phyloP scores from a whole-genome alignment of 2,888 invertebrate genomes.

The Epicampocera succincta region DNA sequence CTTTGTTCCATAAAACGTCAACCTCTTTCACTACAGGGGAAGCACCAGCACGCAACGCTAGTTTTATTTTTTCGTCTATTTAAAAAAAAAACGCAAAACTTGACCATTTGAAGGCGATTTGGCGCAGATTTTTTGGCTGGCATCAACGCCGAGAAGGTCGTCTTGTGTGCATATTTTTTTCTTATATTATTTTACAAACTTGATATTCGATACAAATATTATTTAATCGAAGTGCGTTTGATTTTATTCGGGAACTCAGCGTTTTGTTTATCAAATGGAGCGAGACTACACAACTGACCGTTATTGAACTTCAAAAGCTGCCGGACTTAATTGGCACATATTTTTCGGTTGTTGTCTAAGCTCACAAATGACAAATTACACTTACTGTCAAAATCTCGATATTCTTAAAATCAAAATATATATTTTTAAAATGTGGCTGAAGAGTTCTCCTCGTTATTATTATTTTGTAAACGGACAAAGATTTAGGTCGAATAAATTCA shows the following conservation, averaged over 20 bases:
- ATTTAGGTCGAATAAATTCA: not conserved
- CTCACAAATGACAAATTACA: too few relatives aligned
- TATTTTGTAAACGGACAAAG: constrained; percentile 2
- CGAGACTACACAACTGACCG: constrained; percentile 3
- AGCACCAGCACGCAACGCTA: too few relatives aligned
- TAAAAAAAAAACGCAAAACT: too few relatives aligned
- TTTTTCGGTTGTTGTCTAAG: too few relatives aligned
- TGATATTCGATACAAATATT: constrained; percentile 6
- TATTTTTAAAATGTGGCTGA: too few relatives aligned
- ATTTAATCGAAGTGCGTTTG: constrained; percentile 8
- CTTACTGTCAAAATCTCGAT: too few relatives aligned
- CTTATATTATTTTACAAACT: constrained; percentile 13
- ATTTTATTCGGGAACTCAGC: not conserved
- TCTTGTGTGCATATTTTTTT: constrained; percentile 1
- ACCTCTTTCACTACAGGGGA: too few relatives aligned
- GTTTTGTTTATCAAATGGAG: constrained; percentile 2
- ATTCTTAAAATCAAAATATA: constrained; percentile 7
- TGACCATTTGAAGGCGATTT: too few relatives aligned
- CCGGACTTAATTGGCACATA: constrained; percentile 8
- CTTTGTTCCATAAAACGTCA: too few relatives aligned
- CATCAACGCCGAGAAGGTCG: not conserved
- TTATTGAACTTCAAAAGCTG: constrained; percentile 10
- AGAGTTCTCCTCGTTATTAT: not conserved
- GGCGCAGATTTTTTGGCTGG: not conserved
- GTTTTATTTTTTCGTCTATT: too few relatives aligned